Base-by-base conservation (phyloP, 2,888 invertebrate species). In the Aleiodes leptofemur region DNA sequence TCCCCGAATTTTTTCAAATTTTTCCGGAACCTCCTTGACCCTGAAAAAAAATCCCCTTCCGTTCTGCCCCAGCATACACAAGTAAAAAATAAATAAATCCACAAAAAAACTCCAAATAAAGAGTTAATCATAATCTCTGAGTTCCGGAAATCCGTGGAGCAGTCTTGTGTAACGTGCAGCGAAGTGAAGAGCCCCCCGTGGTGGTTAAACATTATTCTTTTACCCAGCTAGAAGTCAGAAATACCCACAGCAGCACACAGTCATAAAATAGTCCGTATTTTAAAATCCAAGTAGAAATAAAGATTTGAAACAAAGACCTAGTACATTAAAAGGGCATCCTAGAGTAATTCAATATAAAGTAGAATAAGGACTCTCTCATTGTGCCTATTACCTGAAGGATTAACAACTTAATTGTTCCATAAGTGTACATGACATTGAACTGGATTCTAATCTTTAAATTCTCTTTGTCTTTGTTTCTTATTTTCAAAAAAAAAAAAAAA, bases 161-260 rank as follows among this genome's bases (percentile, higher is more conserved):
- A 72, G 68, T 77, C 76, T 74, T 72, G 73, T 76, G 76, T 74
- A 79, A 78, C 73, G 75, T 69, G 76, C 79, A 79, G 75, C 79
- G 66, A 79, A 75, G 75, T 78, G 77, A 76, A 72, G 72, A 51
- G 23, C 61, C 61, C 53, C 11, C 55, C 51, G 14, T 29, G 56
- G 23, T 56, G 29, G 43, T 43, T 61, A 29, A 29, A 31, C 34
- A 59, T 59, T 59, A 59, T 38, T 59, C 34, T 34, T 57, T 59
- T 38, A 59, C n/a, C 59, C 59, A n/a, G 11, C 4, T 0, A 43
- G 9, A 43, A 43, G 43, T 34, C 59, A 64, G 43, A 48, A 48
- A n/a, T 23, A 16, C 43, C 16, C 11, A 48, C 64, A 64, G 34
- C 64, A 43, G 34, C 64, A 43, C 23, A 64, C 43, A 43, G 29